These are phyloP conservation scores for Ochotona curzoniae DNA, from an alignment of 2,113 vertebrate genomes.

Conservation along the genomic window DNA sequence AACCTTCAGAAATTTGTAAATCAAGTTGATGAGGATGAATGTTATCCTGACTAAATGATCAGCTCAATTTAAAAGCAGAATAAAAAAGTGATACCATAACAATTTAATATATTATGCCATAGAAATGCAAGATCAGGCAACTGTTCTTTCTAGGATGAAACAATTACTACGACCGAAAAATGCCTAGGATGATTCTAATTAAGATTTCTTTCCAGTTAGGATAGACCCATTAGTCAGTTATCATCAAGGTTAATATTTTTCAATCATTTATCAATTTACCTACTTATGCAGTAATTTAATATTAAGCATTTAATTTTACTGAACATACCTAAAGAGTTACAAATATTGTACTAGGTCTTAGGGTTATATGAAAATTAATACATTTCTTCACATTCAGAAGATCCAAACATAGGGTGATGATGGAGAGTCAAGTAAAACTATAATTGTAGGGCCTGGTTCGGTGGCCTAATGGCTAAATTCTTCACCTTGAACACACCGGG, in stretches of 20 bases:
- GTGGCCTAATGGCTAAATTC: no score
- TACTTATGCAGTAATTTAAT: conserved; percentile 37
- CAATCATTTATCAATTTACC: conserved; percentile 48
- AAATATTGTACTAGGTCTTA: not conserved
- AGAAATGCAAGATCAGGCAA: conserved; percentile 22
- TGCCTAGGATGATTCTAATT: conserved; percentile 12
- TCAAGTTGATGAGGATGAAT: conserved; percentile 1
- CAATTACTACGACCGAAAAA: conserved; percentile 49
- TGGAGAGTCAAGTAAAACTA: not conserved
- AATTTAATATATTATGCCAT: conserved; percentile 34
- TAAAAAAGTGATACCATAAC: not conserved
- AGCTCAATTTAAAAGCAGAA: conserved; percentile 42
- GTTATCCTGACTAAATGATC: conserved; percentile 38
- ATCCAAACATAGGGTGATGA: not conserved
- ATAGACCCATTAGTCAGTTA: conserved; percentile 12
- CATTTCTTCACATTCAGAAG: not conserved
- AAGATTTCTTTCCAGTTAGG: conserved; percentile 2
- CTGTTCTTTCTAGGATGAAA: conserved; percentile 56
- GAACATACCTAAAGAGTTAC: not conserved
- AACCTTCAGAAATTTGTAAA: conserved; percentile 47
- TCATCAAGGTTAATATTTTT: conserved; percentile 17
- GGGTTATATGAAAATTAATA: not conserved
- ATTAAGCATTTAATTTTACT: conserved; percentile 2
- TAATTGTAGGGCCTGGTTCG: not conserved
- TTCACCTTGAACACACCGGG: no score